Base-by-base conservation (phyloP, 2,888 invertebrate genomes). In the Scaeva pyrastri region DNA sequence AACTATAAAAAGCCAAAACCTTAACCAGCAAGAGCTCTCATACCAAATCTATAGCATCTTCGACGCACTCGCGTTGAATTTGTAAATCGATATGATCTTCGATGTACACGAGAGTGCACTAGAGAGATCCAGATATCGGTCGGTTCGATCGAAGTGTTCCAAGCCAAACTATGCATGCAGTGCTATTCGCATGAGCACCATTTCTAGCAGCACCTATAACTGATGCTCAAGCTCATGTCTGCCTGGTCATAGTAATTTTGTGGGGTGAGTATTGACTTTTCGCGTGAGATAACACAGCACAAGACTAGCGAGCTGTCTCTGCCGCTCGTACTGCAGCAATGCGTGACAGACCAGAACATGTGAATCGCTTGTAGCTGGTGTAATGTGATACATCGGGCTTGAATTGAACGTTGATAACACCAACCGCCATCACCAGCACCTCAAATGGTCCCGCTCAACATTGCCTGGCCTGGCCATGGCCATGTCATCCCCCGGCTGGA, bases 331-430 rank as follows among this genome's bases (percentile, higher is more conserved):
- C n/a, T n/a, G n/a, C 26, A 66, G 86, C 74, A 74, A 86, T 86
- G 86, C 86, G 86, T 86, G 86, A 86, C 86, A 82, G 86, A 86
- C 86, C 82, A 74, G 82, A 86, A 86, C 86, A 86, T 82, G 82
- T 52, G 77, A 82, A 86, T 86, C 74, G 56, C 86, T 74, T 86
- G 86, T 86, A 82, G 70, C 71, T 82, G 77, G 64, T 85, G 86
- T 86, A 86, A 86, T 82, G 86, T 77, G 86, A 86, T 86, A 86
- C 86, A 86, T 74, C 64, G 62, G 71, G 60, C 64, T 36, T 70
- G 31, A 31, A 31, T 31, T 31, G 50, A 52, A 74, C 77, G 70
- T 62, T 86, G 86, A 86, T 86, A 82, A 86, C 74, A 74, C 73
- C 50, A 36, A 21, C 55, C 62, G 60, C 68, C 55, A 39, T 58